Evolutionary conservation across 2,888 invertebrate species (phyloP).

Genomic region (Brachyopa scutellaris): DNA sequence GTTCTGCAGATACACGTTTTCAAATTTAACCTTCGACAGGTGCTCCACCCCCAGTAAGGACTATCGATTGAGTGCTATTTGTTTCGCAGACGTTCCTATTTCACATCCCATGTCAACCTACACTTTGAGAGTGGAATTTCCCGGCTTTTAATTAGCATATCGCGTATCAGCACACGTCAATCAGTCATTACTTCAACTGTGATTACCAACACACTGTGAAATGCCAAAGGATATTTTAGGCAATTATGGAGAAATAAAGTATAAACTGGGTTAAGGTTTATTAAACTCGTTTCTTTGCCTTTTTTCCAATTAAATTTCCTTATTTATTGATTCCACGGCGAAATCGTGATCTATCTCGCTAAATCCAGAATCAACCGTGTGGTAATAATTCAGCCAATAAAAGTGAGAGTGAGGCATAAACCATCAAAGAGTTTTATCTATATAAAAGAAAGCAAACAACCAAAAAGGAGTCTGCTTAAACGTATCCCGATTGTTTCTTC

Average conservation of each 20-base stretch:
- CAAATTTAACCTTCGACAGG: no score
- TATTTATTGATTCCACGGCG: neutral
- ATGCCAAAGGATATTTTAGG: neutral
- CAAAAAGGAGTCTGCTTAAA: no score
- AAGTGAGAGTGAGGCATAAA: neutral
- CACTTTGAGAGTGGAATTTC: neutral
- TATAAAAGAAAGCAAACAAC: no score
- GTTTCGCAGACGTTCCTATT: no score
- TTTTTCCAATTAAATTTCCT: neutral
- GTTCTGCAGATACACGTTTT: no score
- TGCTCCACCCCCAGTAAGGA: no score
- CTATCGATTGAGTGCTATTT: no score
- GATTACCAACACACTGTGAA: neutral
- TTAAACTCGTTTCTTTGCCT: no score
- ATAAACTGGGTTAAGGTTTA: neutral
- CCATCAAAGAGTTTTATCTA: neutral
- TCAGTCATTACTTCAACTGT: neutral
- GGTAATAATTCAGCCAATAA: neutral
- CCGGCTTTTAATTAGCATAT: neutral
- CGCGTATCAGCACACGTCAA: no score
- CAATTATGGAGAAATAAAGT: no score
- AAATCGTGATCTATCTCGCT: conserved; percentile 10
- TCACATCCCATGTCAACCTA: neutral
- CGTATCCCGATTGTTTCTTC: neutral
- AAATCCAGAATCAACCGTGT: conserved; percentile 3